Base-by-base conservation (phyloP, 1,140 invertebrate genomes). In the Drosophila micromelanica region DNA sequence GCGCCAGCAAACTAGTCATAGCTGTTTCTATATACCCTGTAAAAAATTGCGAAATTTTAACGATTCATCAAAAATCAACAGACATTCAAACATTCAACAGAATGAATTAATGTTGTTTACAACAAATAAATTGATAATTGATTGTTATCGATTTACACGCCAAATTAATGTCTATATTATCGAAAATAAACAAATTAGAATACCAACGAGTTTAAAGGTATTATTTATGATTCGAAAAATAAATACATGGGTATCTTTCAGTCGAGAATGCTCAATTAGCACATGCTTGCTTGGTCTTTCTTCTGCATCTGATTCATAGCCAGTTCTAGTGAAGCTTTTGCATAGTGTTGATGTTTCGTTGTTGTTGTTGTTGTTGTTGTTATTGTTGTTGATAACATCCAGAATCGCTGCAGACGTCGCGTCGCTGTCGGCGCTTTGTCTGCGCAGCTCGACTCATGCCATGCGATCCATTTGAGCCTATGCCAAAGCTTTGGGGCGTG, bases 341-440 rank as follows among this genome's bases (percentile, higher is more conserved):
- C 60, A 65, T 81, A 64, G 78, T 77, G 63, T 62, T 56, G 46
- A 43, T 74, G 75, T 62, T 63, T 71, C 2, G 2, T 17, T 17
- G 60, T 38, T 35, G 27, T 15, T 57, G 15, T 63, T 32, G 13
- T 30, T 49, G 23, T 15, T 61, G 40, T 9, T 37, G 37, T 35
- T 69, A 40, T 77, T 78, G 73, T 20, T 64, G 63, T 63, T 78
- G 65, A 62, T 78, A 73, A 64, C 81, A 77, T 54, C 63, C 67
- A 70, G 61, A 75, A 73, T 76, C 59, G 70, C 67, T 76, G 82
- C 78, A 87, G 82, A 86, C 78, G 67, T 55, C 61, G 62, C 65
- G 78, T 72, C 75, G 72, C 71, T 86, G 77, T 78, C 59, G 81
- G 78, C 81, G 81, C 78, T 85, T 73, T 86, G 74, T 87, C 78